Evolutionary conservation across 2,113 vertebrate genomes (phyloP).

Genomic region (Hypomesus transpacificus): DNA sequence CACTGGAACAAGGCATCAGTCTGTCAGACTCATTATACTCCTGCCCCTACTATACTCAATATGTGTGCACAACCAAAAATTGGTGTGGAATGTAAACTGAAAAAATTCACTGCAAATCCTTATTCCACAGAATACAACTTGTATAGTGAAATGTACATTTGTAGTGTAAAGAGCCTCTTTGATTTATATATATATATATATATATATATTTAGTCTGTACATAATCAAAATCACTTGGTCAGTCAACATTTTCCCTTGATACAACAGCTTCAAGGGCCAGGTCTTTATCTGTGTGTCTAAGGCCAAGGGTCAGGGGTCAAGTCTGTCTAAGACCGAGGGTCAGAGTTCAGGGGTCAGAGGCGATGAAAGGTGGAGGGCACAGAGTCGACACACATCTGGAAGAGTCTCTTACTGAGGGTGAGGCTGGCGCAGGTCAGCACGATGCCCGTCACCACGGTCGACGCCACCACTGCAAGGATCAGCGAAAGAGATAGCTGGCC

Average conservation of each 20-base stretch:
- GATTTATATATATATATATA: too few relatives aligned
- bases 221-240: too few relatives aligned
- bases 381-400: constrained; percentile 66
- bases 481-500: constrained; percentile 75
- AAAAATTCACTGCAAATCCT: not conserved
- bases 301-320: not conserved
- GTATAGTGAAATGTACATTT: constrained; percentile 11
- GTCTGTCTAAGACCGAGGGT: not conserved
- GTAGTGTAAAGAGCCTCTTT: too few relatives aligned
- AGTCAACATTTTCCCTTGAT: too few relatives aligned
- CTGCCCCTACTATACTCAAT: too few relatives aligned
- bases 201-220: too few relatives aligned
- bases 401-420: constrained; percentile 82
- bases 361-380: constrained; percentile 71
- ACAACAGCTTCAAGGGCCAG: too few relatives aligned
- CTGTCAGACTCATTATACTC: too few relatives aligned
- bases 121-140: not conserved
- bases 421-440: constrained; percentile 79
- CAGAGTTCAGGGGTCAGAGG: constrained; percentile 38
- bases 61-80: too few relatives aligned
- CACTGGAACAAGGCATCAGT: too few relatives aligned
- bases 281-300: too few relatives aligned
- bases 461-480: constrained; percentile 78
- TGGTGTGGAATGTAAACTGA: not conserved
- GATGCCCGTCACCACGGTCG: constrained; percentile 74